Evolutionary conservation across 2,113 vertebrate species (phyloP), one percentile per base, ranked within the genome.

Genomic region (Megaceryle maxima): DNA sequence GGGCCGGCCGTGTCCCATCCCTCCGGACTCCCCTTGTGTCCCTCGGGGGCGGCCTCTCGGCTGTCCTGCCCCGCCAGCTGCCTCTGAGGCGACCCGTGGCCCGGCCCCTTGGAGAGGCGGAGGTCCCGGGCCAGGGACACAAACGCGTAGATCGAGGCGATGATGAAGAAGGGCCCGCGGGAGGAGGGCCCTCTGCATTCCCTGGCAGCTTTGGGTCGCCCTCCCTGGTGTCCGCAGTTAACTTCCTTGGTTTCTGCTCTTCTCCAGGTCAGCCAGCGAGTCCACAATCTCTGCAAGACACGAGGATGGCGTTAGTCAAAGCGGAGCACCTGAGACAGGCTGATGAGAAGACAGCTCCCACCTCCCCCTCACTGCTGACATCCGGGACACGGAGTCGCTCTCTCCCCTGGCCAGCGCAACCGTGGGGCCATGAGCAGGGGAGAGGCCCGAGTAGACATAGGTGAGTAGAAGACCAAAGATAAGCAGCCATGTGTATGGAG

Each of bases 211-310:
- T 6, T 6, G 2, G 7, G 11, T 12, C 48, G 18, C n/a, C 33
- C 0, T 0, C 15, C 48, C 70, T 1, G 4, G 33, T 67, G 44
- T 4, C 21, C 3, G 0, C 19, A 0, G 50, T 48, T 90, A 95
- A 11, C 33, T 83, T 11, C 93, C 72, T 35, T 88, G 90, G 76
- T 25, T 93, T 48, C 95, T 84, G 56, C 91, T 72, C n/a, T 88
- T 94, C 66, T 96, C 79, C 72, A 96, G 75, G 20, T 68, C 91
- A 24, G 84, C 62, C 92, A 96, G 88, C 0, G 1, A 16, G 53
- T 97, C 96, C 73, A 97, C 97, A 17, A 97, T 97, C 25, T 73
- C 97, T 97, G 95, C 55, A 74, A 57, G 82, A 88, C 28, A 70
- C 37, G 55, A 46, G 28, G 39, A 3, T 8, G 21, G 19, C 1